Conservation (phyloP, 2,797 vertebrate species). For the Spheniscus humboldti region DNA sequence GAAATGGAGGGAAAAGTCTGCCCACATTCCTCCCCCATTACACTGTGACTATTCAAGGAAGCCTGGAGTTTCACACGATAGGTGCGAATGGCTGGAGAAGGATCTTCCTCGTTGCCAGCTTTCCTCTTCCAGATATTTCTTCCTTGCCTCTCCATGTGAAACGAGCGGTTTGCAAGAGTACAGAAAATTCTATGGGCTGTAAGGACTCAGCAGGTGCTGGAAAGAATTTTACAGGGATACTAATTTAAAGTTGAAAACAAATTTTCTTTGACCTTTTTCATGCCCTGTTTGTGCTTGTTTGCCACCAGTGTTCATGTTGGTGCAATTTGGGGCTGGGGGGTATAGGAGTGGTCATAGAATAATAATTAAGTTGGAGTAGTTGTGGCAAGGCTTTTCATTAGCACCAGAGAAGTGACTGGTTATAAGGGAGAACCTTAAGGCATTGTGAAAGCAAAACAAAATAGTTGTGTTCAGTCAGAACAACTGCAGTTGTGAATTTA, state of each 20-base stretch:
- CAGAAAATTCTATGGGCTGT: background rate
- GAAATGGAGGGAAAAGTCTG: background rate
- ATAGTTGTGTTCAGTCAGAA: constrained; percentile 49
- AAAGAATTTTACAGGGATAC: background rate
- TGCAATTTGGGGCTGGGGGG: constrained; percentile 47
- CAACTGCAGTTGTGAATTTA: constrained; percentile 24
- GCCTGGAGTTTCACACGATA: background rate
- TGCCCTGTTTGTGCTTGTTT: constrained; percentile 46
- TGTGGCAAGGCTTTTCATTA: constrained; percentile 54
- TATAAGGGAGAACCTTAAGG: constrained; percentile 32
- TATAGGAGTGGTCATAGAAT: constrained; percentile 39
- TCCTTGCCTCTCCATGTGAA: background rate
- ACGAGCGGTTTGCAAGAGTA: background rate
- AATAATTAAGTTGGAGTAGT: constrained; percentile 30
- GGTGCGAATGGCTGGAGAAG: background rate
- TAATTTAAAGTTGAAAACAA: background rate
- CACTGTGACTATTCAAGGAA: background rate
- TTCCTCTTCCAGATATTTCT: background rate
- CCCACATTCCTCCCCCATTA: fast-evolving
- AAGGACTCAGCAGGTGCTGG: background rate
- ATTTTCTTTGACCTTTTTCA: constrained; percentile 42
- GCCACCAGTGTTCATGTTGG: background rate
- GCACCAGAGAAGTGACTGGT: background rate
- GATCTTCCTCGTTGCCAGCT: background rate
- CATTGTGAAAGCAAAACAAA: constrained; percentile 42